Percentiles rank a stretch among this genome's conserved stretches.
Conservation (phyloP, 2,888 invertebrate genomes). For the Thymelicus acteon region DNA sequence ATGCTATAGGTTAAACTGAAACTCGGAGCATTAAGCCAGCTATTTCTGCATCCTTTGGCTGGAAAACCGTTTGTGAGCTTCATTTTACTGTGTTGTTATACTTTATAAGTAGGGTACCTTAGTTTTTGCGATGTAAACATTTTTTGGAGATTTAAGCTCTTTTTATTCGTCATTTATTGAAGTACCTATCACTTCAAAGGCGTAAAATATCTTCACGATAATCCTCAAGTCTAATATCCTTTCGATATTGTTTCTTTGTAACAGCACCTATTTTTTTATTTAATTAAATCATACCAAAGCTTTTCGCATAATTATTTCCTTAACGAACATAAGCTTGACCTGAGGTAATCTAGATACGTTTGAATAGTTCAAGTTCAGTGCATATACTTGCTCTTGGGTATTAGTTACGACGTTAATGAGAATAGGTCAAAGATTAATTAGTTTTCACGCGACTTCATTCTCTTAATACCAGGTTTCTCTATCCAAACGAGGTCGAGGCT, state of each 20-base stretch:
- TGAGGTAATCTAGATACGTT: neutral
- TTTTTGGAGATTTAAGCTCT: neutral
- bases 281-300: no score
- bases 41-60: constrained; percentile 23
- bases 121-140: neutral
- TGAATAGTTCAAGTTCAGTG: constrained; percentile 32
- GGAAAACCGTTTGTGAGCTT: constrained; percentile 9
- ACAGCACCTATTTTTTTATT: no score
- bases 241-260: no score
- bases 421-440: constrained; percentile 71
- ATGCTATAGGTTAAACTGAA: constrained; percentile 33
- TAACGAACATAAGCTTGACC: neutral
- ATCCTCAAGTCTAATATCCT: no score
- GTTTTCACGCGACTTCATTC: constrained; percentile 66
- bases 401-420: constrained; percentile 45
- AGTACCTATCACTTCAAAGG: no score
- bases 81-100: constrained; percentile 8
- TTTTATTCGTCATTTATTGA: neutral
- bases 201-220: no score
- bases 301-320: neutral
- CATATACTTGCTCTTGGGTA: constrained; percentile 14
- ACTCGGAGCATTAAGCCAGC: constrained; percentile 23
- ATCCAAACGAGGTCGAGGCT: constrained; percentile 61
- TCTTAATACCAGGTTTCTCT: constrained; percentile 56
- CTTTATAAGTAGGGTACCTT: neutral